Conservation (phyloP, 1,140 invertebrate genomes). For the Drosophila pruinosa region DNA sequence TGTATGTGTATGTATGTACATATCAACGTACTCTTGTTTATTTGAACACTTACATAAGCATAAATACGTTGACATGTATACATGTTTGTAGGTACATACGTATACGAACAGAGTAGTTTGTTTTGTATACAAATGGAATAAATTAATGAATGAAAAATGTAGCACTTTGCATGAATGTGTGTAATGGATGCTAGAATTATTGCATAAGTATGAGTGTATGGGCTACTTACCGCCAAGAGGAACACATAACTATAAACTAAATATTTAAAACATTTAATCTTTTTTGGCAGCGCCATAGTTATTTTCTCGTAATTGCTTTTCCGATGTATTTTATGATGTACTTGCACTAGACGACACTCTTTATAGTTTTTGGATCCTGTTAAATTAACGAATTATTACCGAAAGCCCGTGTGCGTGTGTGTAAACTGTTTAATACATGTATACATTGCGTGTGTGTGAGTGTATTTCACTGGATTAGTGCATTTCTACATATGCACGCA, state of each 20-base stretch:
- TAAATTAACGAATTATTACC: not conserved
- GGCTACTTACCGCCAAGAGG: slow-evolving; percentile 79
- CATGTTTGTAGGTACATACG: too few species aligned
- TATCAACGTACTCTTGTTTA: not conserved
- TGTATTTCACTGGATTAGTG: not conserved
- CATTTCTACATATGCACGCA: not conserved
- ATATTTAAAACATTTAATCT: slow-evolving; percentile 83
- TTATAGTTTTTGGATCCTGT: slow-evolving; percentile 8
- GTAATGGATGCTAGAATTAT: not conserved
- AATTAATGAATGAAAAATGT: not conserved
- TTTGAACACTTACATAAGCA: not conserved
- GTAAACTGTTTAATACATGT: not conserved
- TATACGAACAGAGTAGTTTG: not conserved
- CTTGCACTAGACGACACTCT: slow-evolving; percentile 11
- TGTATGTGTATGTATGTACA: not conserved
- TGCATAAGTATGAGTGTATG: not conserved
- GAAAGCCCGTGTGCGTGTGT: slow-evolving; percentile 1
- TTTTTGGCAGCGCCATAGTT: slow-evolving; percentile 78
- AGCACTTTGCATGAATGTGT: not conserved
- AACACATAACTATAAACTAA: slow-evolving; percentile 82
- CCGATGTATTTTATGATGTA: not conserved
- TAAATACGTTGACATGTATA: not conserved
- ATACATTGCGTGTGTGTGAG: not conserved
- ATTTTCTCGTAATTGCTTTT: slow-evolving; percentile 17
- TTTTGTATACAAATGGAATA: not conserved